Evolutionary conservation across 2,888 invertebrate species (phyloP).

Genomic region (Drosophila borborema): DNA sequence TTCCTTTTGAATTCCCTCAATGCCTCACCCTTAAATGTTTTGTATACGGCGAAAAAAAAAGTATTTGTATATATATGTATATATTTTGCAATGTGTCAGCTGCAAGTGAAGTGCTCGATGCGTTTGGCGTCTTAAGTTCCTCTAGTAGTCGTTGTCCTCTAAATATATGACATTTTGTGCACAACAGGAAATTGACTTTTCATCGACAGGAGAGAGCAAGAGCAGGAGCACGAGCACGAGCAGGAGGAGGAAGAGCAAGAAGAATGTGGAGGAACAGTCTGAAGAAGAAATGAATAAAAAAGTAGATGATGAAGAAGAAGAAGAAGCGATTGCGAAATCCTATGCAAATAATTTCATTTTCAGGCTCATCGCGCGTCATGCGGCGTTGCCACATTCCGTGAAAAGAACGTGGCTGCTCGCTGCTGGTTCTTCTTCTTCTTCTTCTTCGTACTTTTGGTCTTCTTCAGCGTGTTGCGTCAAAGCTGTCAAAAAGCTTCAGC

Average conservation of each 20-base stretch:
- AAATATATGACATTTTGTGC: conserved; percentile 64
- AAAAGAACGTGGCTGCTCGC: conserved; percentile 30
- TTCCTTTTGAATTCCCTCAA: not conserved
- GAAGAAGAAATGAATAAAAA: not conserved
- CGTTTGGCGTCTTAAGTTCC: not conserved
- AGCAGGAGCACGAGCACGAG: conserved; percentile 7
- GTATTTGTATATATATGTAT: no score
- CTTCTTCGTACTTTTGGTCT: conserved; percentile 3
- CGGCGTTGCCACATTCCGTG: conserved; percentile 70
- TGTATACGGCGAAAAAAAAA: conserved; percentile 16
- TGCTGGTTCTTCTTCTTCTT: conserved; percentile 10
- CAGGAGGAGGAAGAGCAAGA: not conserved
- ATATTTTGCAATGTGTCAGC: conserved; percentile 72
- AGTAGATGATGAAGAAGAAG: not conserved
- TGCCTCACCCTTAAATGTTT: conserved; percentile 15
- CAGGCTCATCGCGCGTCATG: conserved; percentile 55
- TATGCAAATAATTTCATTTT: conserved; percentile 73
- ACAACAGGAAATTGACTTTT: conserved; percentile 80
- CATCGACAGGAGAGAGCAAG: conserved; percentile 65
- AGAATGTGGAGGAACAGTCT: conserved; percentile 9
- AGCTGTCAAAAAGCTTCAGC: conserved; percentile 76
- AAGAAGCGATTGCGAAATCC: conserved; percentile 36
- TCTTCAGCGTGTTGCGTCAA: conserved; percentile 19
- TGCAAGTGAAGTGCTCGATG: conserved; percentile 54
- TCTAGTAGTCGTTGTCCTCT: not conserved